Percentiles rank a stretch among this genome's conserved stretches.
phyloP scores from a whole-genome alignment of 2,113 vertebrate genomes.

The Carlito syrichta region DNA sequence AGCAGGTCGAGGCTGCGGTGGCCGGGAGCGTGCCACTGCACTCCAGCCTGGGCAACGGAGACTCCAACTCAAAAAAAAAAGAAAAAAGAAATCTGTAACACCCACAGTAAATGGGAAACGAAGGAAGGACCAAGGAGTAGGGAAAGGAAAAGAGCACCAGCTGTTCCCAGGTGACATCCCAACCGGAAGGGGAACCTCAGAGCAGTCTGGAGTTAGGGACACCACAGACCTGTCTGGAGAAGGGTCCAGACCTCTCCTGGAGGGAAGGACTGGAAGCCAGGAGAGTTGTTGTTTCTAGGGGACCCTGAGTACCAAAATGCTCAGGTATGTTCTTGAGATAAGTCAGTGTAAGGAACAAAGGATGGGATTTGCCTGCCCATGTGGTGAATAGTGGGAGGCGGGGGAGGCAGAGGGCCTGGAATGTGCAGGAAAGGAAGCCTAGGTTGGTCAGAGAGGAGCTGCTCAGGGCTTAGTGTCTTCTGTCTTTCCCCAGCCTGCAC shows the following conservation, averaged over 20 bases:
- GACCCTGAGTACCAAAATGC: neutral
- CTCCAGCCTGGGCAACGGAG: too few species aligned
- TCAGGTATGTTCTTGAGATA: neutral
- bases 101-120: neutral
- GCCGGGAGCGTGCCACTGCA: too few species aligned
- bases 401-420: too few species aligned
- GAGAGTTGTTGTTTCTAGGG: neutral
- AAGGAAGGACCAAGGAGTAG: neutral
- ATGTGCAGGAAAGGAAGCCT: neutral
- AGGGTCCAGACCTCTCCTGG: neutral
- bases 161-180: rapidly evolving
- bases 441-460: too few species aligned
- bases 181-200: neutral
- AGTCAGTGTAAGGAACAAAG: neutral
- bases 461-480: rapidly evolving
- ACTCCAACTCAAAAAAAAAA: too few species aligned
- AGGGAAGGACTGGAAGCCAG: rapidly evolving
- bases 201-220: neutral
- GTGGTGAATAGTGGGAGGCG: neutral
- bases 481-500: neutral
- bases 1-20: too few species aligned
- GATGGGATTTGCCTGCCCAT: too few species aligned
- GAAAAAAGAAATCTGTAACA: neutral
- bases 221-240: too few species aligned
- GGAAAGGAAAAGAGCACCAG: neutral